phyloP scores from a whole-genome alignment of 2,113 vertebrate genomes.

The Hyperopisus bebe region DNA sequence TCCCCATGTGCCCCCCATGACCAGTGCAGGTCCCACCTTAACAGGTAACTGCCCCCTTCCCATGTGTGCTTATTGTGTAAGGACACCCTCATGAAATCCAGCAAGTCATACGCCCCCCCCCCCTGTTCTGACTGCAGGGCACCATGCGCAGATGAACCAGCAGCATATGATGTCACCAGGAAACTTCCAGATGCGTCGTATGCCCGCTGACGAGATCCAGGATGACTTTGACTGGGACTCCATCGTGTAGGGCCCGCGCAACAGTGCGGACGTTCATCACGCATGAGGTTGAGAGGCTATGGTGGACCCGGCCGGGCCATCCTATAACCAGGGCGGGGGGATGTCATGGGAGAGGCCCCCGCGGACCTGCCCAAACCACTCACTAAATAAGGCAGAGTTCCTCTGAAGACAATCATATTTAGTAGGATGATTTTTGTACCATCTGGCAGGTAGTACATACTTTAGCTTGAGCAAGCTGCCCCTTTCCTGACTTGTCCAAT shows the following conservation, averaged over 20 bases:
- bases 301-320: constrained; percentile 34
- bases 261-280: background rate
- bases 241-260: constrained; percentile 62
- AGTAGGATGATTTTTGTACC: constrained; percentile 50
- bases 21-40: constrained; percentile 64
- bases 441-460: constrained; percentile 42
- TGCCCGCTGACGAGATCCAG: constrained; percentile 78
- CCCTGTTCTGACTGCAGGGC: constrained; percentile 49
- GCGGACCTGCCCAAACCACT: constrained; percentile 7
- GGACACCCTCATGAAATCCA: background rate
- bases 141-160: constrained; percentile 71
- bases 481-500: background rate
- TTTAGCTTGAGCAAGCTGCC: constrained; percentile 7
- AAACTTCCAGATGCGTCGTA: constrained; percentile 76
- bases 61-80: background rate
- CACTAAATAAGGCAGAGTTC: constrained; percentile 25
- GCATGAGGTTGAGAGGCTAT: background rate
- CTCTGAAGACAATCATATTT: constrained; percentile 73
- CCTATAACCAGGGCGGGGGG: constrained; percentile 38
- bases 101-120: background rate
- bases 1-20: constrained; percentile 69
- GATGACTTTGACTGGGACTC: constrained; percentile 87
- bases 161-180: constrained; percentile 69
- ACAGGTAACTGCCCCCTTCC: constrained; percentile 52
- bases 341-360: constrained; percentile 25